Evolutionary conservation across 2,888 invertebrate species (phyloP).

Genomic region (Chrysomela aeneicollis): DNA sequence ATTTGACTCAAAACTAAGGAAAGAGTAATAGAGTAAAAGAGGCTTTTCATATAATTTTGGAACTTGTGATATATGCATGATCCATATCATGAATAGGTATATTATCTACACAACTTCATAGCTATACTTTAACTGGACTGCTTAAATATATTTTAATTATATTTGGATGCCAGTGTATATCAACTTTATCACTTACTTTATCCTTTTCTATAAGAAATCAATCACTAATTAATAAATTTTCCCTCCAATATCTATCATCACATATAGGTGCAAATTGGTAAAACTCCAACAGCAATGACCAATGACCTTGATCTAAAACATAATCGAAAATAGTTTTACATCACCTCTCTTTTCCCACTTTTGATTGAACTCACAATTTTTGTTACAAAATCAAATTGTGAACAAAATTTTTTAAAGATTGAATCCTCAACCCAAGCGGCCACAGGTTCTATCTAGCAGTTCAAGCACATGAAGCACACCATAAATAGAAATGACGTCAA

Average conservation of each 20-base stretch:
- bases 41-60: too few relatives aligned
- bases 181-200: too few relatives aligned
- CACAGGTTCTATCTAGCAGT: constrained; percentile 15
- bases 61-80: too few relatives aligned
- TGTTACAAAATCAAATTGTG: not conserved
- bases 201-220: not conserved
- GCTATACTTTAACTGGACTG: too few relatives aligned
- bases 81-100: too few relatives aligned
- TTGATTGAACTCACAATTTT: not conserved
- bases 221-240: not conserved
- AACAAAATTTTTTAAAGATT: constrained; percentile 7
- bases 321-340: constrained; percentile 11
- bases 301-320: constrained; percentile 45
- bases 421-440: constrained; percentile 29
- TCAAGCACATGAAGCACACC: constrained; percentile 40
- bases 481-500: constrained; percentile 55
- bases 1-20: too few relatives aligned
- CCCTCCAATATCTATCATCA: constrained; percentile 21
- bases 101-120: too few relatives aligned
- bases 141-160: too few relatives aligned
- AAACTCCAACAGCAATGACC: constrained; percentile 46
- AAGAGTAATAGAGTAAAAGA: too few relatives aligned
- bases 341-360: not conserved
- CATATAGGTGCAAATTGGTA: constrained; percentile 21
- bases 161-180: too few relatives aligned